phyloP scores from a whole-genome alignment of 2,888 invertebrate genomes.

The Sycophila texana region DNA sequence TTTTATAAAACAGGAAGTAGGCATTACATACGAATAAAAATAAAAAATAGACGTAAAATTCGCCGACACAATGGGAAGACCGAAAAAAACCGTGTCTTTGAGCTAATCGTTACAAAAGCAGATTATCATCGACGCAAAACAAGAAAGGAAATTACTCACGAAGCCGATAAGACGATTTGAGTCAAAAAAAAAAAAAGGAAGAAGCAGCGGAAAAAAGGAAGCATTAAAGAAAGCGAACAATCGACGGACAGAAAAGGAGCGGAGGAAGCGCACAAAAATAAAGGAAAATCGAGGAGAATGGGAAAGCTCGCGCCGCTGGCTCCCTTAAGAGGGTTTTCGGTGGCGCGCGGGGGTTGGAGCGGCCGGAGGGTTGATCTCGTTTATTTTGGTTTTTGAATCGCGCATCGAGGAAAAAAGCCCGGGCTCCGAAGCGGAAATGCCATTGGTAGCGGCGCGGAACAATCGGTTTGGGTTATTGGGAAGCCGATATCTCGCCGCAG shows the following conservation, averaged over 20 bases:
- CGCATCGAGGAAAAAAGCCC: slow-evolving; percentile 3
- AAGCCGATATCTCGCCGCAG: slow-evolving; percentile 75
- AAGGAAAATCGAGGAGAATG: slow-evolving; percentile 51
- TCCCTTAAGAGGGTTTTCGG: slow-evolving; percentile 51
- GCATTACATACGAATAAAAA: no score
- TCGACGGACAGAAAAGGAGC: slow-evolving; percentile 4
- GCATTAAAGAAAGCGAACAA: slow-evolving; percentile 36
- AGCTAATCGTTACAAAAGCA: background rate
- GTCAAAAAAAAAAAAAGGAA: slow-evolving; percentile 13
- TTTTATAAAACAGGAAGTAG: no score
- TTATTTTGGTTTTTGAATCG: slow-evolving; percentile 54
- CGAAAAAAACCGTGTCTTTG: no score
- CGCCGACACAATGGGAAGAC: no score
- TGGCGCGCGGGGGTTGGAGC: background rate
- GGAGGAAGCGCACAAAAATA: background rate
- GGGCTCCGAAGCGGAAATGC: slow-evolving; percentile 38
- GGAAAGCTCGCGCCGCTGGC: slow-evolving; percentile 4
- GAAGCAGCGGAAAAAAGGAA: background rate
- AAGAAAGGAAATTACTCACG: background rate
- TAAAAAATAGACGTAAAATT: no score
- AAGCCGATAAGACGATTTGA: slow-evolving; percentile 38
- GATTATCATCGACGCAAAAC: slow-evolving; percentile 28
- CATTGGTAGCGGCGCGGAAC: slow-evolving; percentile 64
- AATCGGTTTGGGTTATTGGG: slow-evolving; percentile 73
- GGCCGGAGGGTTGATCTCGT: slow-evolving; percentile 41